Conservation (phyloP, 2,113 vertebrate genomes). For the Nicator chloris region DNA sequence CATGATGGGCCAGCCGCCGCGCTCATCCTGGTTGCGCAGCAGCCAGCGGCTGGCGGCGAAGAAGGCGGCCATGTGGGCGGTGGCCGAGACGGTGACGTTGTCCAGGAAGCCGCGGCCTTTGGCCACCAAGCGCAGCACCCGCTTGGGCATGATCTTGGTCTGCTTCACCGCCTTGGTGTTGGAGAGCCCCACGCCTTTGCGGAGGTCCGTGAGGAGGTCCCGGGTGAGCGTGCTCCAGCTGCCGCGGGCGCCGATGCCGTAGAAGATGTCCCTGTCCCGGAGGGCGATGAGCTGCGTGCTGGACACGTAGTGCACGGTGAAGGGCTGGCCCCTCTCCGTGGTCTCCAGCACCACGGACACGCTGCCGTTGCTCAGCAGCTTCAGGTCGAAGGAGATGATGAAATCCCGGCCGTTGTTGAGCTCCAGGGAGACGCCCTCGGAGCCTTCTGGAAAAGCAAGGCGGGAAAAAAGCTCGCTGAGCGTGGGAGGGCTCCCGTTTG, state of each 20-base stretch:
- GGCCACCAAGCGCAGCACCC: constrained; percentile 81
- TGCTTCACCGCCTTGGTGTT: constrained; percentile 96
- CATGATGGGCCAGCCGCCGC: constrained; percentile 95
- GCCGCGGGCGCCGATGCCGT: constrained; percentile 85
- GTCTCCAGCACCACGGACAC: constrained; percentile 91
- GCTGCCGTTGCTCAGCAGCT: constrained; percentile 88
- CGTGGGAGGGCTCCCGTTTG: accelerated
- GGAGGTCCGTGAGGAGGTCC: constrained; percentile 92
- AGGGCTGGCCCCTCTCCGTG: constrained; percentile 88
- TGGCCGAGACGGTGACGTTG: constrained; percentile 91
- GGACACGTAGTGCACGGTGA: constrained; percentile 89
- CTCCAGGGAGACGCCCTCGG: constrained; percentile 86
- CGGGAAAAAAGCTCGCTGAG: neutral
- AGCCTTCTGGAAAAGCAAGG: constrained; percentile 72
- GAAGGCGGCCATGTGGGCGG: constrained; percentile 93
- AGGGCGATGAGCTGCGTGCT: constrained; percentile 87
- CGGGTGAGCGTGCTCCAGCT: constrained; percentile 92
- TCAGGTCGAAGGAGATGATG: constrained; percentile 92
- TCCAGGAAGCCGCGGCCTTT: constrained; percentile 87
- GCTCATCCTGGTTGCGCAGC: constrained; percentile 92
- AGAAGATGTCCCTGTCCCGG: constrained; percentile 85
- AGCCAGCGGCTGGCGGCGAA: constrained; percentile 95
- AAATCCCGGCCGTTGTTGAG: constrained; percentile 93
- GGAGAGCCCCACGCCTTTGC: constrained; percentile 94
- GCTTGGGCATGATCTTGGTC: constrained; percentile 92